Conservation (phyloP, 2,797 vertebrate species). For the Manis pentadactyla region DNA sequence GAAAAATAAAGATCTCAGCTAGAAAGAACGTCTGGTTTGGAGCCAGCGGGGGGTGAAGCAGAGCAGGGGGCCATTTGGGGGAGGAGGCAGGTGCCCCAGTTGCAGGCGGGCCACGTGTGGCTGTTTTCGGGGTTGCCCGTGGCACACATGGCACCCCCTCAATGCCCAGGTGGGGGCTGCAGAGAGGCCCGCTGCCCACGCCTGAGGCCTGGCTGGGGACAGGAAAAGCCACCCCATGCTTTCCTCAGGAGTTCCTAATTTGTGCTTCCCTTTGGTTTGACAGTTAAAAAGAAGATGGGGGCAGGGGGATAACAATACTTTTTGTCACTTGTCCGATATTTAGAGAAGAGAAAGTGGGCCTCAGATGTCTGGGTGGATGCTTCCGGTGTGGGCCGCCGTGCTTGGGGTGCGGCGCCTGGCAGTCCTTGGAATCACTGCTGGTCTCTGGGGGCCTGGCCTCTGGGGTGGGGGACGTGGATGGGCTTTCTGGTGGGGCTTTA, state of each 20-base stretch:
- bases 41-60: background rate
- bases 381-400: fast-evolving
- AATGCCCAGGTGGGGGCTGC: background rate
- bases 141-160: background rate
- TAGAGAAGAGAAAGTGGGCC: background rate
- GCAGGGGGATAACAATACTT: background rate
- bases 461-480: background rate
- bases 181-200: background rate
- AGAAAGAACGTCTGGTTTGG: background rate
- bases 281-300: background rate
- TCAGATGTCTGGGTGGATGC: fast-evolving
- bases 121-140: background rate
- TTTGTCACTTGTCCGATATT: slow-evolving; percentile 78
- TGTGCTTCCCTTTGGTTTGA: slow-evolving; percentile 83
- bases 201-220: background rate
- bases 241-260: slow-evolving; percentile 27
- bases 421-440: background rate
- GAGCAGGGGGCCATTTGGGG: background rate
- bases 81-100: background rate
- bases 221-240: background rate
- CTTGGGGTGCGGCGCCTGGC: background rate
- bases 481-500: slow-evolving; percentile 7
- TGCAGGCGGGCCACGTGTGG: fast-evolving
- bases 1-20: slow-evolving; percentile 72
- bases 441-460: slow-evolving; percentile 17